Percentiles rank a stretch among this genome's conserved stretches.
These are phyloP conservation scores for Philonicus albiceps DNA, from an alignment of 2,888 invertebrate genomes.

Conservation along the genomic window DNA sequence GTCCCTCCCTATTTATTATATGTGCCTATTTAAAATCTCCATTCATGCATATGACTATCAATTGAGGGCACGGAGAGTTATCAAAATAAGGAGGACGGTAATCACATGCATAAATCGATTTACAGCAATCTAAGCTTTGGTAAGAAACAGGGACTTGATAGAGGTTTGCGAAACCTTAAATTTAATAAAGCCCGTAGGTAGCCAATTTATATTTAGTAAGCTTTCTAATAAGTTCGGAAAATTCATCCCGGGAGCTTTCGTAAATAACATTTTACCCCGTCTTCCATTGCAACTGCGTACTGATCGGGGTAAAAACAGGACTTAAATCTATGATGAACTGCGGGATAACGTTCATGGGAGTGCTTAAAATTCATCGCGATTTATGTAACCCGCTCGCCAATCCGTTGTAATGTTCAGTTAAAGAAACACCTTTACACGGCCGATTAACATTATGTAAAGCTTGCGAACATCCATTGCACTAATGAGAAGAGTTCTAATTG, in stretches of 20 bases:
- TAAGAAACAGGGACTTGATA: not conserved
- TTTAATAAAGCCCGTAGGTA: not conserved
- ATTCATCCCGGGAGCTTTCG: not conserved
- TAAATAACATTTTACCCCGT: not conserved
- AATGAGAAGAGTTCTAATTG: not conserved
- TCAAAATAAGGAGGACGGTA: not conserved
- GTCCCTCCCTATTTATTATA: not conserved
- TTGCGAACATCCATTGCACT: not conserved
- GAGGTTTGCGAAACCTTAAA: not conserved
- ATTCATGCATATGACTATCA: not conserved
- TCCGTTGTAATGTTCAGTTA: not conserved
- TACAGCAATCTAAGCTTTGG: not conserved
- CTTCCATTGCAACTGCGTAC: not conserved
- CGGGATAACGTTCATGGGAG: not conserved
- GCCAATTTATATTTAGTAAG: not conserved
- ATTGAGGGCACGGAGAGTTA: not conserved
- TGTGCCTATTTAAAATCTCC: not conserved
- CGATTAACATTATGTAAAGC: not conserved
- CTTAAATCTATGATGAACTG: not conserved
- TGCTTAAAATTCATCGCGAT: not conserved
- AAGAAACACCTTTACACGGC: not conserved
- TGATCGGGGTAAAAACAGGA: not conserved
- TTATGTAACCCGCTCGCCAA: not conserved
- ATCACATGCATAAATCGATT: not conserved
- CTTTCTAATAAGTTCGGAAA: not conserved